Base-by-base conservation (phyloP, 2,113 vertebrate species). In the Helogale parvula region DNA sequence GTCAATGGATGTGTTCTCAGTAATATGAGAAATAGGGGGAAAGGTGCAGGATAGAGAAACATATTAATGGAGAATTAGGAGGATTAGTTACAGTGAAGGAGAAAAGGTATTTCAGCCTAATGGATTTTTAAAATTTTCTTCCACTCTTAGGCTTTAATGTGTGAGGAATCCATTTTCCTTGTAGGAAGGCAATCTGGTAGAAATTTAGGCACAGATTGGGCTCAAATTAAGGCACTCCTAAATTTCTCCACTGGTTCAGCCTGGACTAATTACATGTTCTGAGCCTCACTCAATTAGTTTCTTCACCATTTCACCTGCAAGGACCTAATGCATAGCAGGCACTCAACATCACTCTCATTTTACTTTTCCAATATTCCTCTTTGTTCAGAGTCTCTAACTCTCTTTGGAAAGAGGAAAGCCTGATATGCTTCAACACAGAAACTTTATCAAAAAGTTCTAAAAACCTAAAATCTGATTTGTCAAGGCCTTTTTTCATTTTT, bases 391-490 rank as follows among this genome's bases (percentile, higher is more conserved):
- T 74, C 71, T 86, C 38, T 82, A 27, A 52, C 7, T 0, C 2
- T 33, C 45, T 84, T 57, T 83, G 71, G 25, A 8, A 94, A 77
- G 21, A 81, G 27, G 60, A 85, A 82, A 79, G 31, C 5, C 3
- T 83, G 38, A 66, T 41, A 16, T 13, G 27, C 3, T 41, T 16
- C 7, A 81, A 68, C 4, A 52, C 19, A 91, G 33, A 69, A 19
- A 74, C 52, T 57, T 38, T 66, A 65, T 79, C 80, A 41, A 95
- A 72, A 88, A 83, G 2, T 90, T 94, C 13, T 45, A 88, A 50
- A 65, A 11, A 87, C n/a, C 38, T 88, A 96, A 96, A 93, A 81
- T 88, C 10, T 93, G 29, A 95, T 86, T 79, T 95, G 33, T 71
- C 11, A 31, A 33, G 29, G 45, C 87, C 23, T 17, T 77, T 47